Base-by-base conservation (phyloP, 1,140 invertebrate genomes). In the Oncopodura yosiiana region DNA sequence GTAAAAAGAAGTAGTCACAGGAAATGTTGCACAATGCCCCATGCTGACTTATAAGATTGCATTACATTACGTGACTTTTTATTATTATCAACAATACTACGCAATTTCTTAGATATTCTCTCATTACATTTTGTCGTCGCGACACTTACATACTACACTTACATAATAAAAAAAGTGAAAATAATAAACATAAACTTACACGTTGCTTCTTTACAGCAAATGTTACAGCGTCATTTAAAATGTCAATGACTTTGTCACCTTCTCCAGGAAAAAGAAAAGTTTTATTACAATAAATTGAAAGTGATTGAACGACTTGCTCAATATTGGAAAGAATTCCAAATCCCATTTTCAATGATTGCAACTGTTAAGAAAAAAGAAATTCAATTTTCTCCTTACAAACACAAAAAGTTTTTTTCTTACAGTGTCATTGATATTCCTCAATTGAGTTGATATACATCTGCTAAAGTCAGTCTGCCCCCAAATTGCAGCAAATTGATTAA, bases 271-370 rank as follows among this genome's bases (percentile, higher is more conserved):
- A 62, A 30, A 62, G 30, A 27, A 50, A 44, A 11, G 24, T 56
- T 39, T 48, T 56, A 14, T 23, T 30, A 9, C 24, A 30, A 36
- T 56, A 48, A 18, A 32, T 37, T 37, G 21, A 37, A 6, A 62
- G 36, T 19, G 32, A 26, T 21, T 39, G 42, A 27, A 53, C 44
- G 6, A 62, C 6, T 18, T 42, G 29, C 18, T 56, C 46, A 9
- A 37, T 39, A 49, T 41, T 45, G 18, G 48, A 38, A 12, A 23
- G 14, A 12, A 49, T 46, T 5, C 45, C 56, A 37, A 56, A 62
- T 18, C 61, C 61, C 49, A 56, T 49, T 36, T 56, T 55, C 19
- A 58, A 19, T 21, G 49, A 59, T 53, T 62, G 61, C 19, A 62
- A 27, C 61, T 62, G 24, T 8, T 50, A 30, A 41, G 5, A 14